These are phyloP conservation scores for Ypsolopha sequella DNA, from an alignment of 2,888 invertebrate species.

Conservation along the genomic window DNA sequence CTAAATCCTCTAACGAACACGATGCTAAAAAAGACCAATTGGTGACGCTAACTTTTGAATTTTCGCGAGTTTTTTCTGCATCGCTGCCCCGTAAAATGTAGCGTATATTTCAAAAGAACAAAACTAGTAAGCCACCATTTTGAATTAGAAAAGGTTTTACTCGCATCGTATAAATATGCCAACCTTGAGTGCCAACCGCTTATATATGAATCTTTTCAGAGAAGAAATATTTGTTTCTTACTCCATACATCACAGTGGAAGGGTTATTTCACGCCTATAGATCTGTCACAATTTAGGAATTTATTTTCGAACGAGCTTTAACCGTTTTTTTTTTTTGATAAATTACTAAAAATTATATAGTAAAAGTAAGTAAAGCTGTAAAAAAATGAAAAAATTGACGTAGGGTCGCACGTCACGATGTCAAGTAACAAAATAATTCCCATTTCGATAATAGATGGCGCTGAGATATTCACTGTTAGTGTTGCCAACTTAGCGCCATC, in stretches of 20 bases:
- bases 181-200: background rate
- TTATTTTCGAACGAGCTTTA: background rate
- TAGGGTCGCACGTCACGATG: too few species aligned
- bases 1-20: too few species aligned
- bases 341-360: conserved; percentile 6
- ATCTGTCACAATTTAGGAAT: background rate
- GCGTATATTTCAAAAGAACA: too few species aligned
- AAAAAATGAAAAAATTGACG: conserved; percentile 14
- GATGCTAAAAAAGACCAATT: too few species aligned
- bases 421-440: too few species aligned
- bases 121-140: background rate
- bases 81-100: too few species aligned
- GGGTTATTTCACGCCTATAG: background rate
- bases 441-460: too few species aligned
- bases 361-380: background rate
- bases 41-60: too few species aligned
- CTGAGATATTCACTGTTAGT: too few species aligned
- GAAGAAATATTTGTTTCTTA: background rate
- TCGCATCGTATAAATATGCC: background rate
- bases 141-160: too few species aligned
- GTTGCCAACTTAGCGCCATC: too few species aligned
- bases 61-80: too few species aligned
- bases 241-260: background rate
- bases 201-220: background rate
- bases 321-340: conserved; percentile 9